These are phyloP conservation scores for Struthio camelus DNA, from an alignment of 2,113 vertebrate species.

Conservation along the genomic window DNA sequence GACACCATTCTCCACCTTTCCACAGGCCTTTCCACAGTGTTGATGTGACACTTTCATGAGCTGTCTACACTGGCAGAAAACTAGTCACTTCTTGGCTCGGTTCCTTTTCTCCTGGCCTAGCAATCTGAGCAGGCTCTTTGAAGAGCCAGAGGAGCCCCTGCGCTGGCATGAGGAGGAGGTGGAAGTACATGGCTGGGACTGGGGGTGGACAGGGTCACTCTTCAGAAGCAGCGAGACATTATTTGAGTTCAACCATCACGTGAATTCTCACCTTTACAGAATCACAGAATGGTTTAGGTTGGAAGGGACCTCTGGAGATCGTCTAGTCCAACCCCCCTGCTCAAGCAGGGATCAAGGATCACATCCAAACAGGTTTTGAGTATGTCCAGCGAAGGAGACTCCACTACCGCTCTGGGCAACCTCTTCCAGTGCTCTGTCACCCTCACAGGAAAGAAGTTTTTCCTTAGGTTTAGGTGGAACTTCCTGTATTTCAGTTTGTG, in stretches of 20 bases:
- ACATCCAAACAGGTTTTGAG: no score
- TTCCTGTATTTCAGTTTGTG: no score
- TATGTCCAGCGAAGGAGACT: no score
- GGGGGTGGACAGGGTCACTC: background rate
- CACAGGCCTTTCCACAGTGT: background rate
- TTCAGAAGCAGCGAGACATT: background rate
- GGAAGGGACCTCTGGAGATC: no score
- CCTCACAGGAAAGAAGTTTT: no score
- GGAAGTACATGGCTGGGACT: background rate
- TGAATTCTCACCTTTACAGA: background rate
- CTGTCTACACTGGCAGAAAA: background rate
- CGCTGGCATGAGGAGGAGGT: background rate
- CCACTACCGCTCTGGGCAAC: no score
- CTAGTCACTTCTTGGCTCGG: background rate
- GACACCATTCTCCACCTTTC: background rate
- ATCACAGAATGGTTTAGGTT: no score
- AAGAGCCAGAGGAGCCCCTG: background rate
- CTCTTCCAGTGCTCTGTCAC: no score
- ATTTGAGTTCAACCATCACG: background rate
- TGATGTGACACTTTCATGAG: background rate
- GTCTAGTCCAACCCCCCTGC: no score
- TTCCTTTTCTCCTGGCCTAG: background rate
- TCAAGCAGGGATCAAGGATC: no score
- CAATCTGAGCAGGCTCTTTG: background rate
- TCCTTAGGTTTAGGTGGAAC: no score